Conservation (phyloP, 2,888 invertebrate genomes). For the Hirudinaria manillensis region DNA sequence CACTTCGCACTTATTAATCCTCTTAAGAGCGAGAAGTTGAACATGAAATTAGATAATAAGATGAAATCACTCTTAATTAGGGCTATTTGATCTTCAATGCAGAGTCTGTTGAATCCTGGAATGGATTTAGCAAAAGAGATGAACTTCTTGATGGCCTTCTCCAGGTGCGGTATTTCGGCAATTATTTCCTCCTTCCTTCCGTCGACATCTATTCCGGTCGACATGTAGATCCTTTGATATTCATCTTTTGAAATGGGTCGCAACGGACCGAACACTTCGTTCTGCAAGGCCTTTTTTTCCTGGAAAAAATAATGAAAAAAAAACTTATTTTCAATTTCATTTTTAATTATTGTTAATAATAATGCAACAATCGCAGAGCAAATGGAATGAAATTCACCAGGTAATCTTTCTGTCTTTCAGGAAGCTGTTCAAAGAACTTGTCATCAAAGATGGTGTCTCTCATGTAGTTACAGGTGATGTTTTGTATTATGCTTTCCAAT, state of each 20-base stretch:
- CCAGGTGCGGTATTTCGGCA: constrained; percentile 44
- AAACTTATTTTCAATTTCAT: background rate
- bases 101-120: constrained; percentile 48
- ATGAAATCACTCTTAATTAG: constrained; percentile 47
- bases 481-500: constrained; percentile 32
- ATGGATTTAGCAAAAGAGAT: constrained; percentile 49
- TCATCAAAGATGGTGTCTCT: constrained; percentile 37
- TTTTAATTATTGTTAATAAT: background rate
- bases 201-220: constrained; percentile 50
- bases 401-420: constrained; percentile 38
- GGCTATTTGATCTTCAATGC: constrained; percentile 47
- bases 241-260: constrained; percentile 45
- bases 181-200: constrained; percentile 44
- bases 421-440: constrained; percentile 39
- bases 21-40: too few relatives aligned
- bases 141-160: constrained; percentile 45
- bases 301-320: constrained; percentile 1
- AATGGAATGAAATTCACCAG: constrained; percentile 34
- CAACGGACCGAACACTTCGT: constrained; percentile 46
- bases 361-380: background rate
- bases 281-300: constrained; percentile 39
- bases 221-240: constrained; percentile 46
- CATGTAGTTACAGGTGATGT: constrained; percentile 28
- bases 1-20: too few relatives aligned
- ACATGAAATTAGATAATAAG: too few relatives aligned